Base-by-base conservation (phyloP, 2,113 vertebrate genomes). In the Perca schrenkii region DNA sequence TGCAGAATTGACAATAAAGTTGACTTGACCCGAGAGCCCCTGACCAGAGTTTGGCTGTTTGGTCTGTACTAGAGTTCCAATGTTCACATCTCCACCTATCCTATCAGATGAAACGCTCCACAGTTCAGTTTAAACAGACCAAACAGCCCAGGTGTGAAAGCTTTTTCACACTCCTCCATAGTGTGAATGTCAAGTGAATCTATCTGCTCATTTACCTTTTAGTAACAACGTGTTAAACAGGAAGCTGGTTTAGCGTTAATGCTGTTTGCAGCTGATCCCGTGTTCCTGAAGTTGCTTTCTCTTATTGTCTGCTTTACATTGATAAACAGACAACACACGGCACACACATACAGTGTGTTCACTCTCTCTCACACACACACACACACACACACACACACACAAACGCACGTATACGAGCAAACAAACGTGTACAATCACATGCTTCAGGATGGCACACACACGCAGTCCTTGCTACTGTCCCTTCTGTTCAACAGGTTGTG, bases 401-500 rank as follows among this genome's bases (percentile, higher is more conserved):
- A 67, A 17, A 67, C 4, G 17, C n/a, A 49, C 25, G 40, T 40
- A 40, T 46, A 69, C 40, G 22, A 69, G 50, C 47, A 54, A 36
- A 36, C 21, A 31, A 25, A 54, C 65, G 57, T 53, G 53, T 28
- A 64, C 56, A 22, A 64, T 57, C 57, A 53, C 22, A 50, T 47
- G 68, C 63, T 63, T 53, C 46, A 74, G 22, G 62, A 52, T 31
- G 52, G 22, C 16, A 65, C 49, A 77, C 58, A 49, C n/a, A 49
- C 47, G 54, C 66, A 52, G 47, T 60, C 47, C 43, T 71, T 17
- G 22, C 60, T 66, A 60, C 62, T 31, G 80, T 71, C 60, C 28
- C 49, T 75, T 75, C 73, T 61, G 66, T 62, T 65, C 65, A 65
- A 15, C 80, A 60, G 60, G 65, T 86, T 58, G 36, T 72, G 82